Evolutionary conservation across 1,140 invertebrate species (phyloP), one percentile per base, ranked within the genome.

Genomic region (Drosophila watanabei): DNA sequence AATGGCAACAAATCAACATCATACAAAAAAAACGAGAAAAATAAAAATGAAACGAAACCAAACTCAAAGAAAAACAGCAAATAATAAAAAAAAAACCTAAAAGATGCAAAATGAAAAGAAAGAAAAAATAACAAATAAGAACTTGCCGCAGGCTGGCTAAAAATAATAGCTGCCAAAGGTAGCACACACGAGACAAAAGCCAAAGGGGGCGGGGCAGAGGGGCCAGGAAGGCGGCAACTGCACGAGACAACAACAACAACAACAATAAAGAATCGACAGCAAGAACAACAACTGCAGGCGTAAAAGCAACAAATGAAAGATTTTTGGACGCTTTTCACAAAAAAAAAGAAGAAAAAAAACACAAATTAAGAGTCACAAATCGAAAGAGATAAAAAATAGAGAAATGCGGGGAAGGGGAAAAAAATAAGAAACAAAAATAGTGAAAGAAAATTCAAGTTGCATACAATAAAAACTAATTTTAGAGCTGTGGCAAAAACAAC

Each of bases 391-490:
- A 72, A 87, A 57, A 66, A 54, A 69, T 45, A 59, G 35, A 65
- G 18, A 52, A 20, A 41, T 16, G 37, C 0, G 11, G 11, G n/a
- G 52, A 39, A n/a, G 43, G 33, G 33, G 35, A 52, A 28, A 68
- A 58, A 72, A 72, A 58, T 33, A 59, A 69, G 46, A 69, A 51
- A 70, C 75, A 39, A 73, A 73, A 73, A 73, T 52, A 73, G 46
- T 54, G 28, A 63, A 43, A 54, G 73, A 68, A 72, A 84, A 73
- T 73, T 73, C 57, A 87, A 80, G 77, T 76, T 89, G 85, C 84
- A 88, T 79, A 89, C 73, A 89, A 89, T 88, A 81, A 88, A 88
- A 88, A 89, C 85, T 89, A 84, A 88, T 89, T 88, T 88, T 88
- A 88, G 81, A 84, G 68, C 64, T 59, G 56, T 78, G 70, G 69